phyloP scores from a whole-genome alignment of 2,797 vertebrate genomes.

The Rhinoraja longicauda region DNA sequence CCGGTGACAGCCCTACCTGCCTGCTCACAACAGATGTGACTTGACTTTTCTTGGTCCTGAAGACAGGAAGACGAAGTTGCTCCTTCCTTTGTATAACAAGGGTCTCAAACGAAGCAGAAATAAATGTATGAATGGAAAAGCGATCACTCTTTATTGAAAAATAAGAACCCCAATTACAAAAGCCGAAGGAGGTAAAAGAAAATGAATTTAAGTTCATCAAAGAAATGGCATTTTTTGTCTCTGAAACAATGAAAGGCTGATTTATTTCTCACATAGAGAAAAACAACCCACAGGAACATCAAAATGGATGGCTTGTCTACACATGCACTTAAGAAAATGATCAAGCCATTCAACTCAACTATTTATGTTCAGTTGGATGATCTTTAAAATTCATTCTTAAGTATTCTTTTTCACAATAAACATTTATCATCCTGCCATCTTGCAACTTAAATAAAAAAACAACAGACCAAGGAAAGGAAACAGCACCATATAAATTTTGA shows the following conservation, averaged over 20 bases:
- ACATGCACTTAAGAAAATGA: not conserved
- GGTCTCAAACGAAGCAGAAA: not conserved
- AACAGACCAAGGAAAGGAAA: not conserved
- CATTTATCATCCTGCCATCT: not conserved
- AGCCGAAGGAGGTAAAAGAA: not conserved
- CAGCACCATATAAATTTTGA: not conserved
- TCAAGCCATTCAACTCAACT: not conserved
- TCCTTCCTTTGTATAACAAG: not conserved
- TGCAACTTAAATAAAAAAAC: not conserved
- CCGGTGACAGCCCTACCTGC: not conserved
- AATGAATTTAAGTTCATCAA: not conserved
- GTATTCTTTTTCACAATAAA: not conserved
- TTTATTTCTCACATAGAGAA: not conserved
- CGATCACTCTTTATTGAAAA: not conserved
- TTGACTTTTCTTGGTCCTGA: not conserved
- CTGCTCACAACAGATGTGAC: not conserved
- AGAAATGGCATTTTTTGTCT: not conserved
- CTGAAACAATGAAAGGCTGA: not conserved
- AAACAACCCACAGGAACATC: too few species aligned
- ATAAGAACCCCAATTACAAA: conserved; percentile 4
- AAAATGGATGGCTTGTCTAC: not conserved
- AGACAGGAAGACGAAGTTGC: not conserved
- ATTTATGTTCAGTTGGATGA: not conserved
- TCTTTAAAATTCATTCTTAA: not conserved
- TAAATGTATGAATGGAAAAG: not conserved